Evolutionary conservation across 1,140 invertebrate genomes (phyloP).

Genomic region (Musca vetustissima): DNA sequence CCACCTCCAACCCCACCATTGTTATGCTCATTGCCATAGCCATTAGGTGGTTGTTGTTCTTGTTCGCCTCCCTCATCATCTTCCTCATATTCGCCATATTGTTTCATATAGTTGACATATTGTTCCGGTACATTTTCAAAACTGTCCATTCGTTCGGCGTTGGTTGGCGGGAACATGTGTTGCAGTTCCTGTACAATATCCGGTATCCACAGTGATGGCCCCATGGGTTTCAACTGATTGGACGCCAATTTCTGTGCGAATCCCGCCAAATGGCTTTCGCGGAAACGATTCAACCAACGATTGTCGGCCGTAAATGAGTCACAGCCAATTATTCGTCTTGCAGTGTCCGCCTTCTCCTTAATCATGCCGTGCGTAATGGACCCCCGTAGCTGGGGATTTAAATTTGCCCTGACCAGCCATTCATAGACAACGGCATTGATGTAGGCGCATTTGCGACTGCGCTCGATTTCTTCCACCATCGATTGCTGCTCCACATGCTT

Average conservation of each 20-base stretch:
- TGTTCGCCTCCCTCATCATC: slow-evolving; percentile 40
- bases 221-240: slow-evolving; percentile 47
- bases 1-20: not conserved
- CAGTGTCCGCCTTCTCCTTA: slow-evolving; percentile 50
- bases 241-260: slow-evolving; percentile 49
- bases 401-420: slow-evolving; percentile 49
- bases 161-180: slow-evolving; percentile 49
- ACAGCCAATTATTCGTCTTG: slow-evolving; percentile 45
- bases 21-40: slow-evolving; percentile 6
- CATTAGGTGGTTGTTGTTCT: slow-evolving; percentile 22
- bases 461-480: slow-evolving; percentile 50
- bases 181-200: slow-evolving; percentile 50
- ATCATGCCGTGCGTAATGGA: slow-evolving; percentile 54
- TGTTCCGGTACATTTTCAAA: slow-evolving; percentile 51
- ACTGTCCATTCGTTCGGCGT: slow-evolving; percentile 46
- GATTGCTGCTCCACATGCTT: slow-evolving; percentile 49
- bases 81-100: slow-evolving; percentile 50
- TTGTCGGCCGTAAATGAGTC: slow-evolving; percentile 48
- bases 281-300: slow-evolving; percentile 51
- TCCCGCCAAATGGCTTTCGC: slow-evolving; percentile 48
- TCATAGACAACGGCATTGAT: slow-evolving; percentile 54
- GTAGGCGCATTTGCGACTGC: slow-evolving; percentile 47
- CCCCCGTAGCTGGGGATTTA: slow-evolving; percentile 49
- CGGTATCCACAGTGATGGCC: slow-evolving; percentile 47
- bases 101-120: slow-evolving; percentile 51